Evolutionary conservation across 92 coral and sea anemone genomes (phyloP).

Genomic region (Zoanthus sansibaricus): DNA sequence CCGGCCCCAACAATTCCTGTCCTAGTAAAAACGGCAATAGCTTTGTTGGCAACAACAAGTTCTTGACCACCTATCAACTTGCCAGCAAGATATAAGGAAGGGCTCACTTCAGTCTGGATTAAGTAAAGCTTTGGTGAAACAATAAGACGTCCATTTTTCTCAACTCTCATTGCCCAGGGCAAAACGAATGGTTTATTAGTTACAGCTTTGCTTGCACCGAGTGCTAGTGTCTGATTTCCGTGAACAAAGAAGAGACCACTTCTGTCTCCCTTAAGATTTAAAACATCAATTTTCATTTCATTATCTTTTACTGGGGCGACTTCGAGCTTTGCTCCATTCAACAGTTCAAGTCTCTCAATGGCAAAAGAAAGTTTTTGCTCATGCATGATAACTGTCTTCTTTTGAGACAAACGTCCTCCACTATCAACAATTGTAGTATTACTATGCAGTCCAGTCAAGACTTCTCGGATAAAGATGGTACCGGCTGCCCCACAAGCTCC

Average conservation of each 20-base stretch:
- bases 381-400: slow-evolving; percentile 74
- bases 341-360: slow-evolving; percentile 60
- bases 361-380: slow-evolving; percentile 55
- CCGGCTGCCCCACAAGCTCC: slow-evolving; percentile 73
- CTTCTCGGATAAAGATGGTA: slow-evolving; percentile 68
- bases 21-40: slow-evolving; percentile 54
- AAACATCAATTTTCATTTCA: slow-evolving; percentile 57
- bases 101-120: slow-evolving; percentile 57
- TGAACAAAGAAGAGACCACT: slow-evolving; percentile 64
- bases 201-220: slow-evolving; percentile 65
- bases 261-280: slow-evolving; percentile 68
- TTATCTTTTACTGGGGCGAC: slow-evolving; percentile 49
- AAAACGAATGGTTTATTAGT: slow-evolving; percentile 62
- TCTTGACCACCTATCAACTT: slow-evolving; percentile 70
- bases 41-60: slow-evolving; percentile 59
- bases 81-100: slow-evolving; percentile 69
- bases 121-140: slow-evolving; percentile 67
- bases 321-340: slow-evolving; percentile 59
- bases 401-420: slow-evolving; percentile 49
- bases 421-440: slow-evolving; percentile 71
- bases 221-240: slow-evolving; percentile 57
- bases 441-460: slow-evolving; percentile 58
- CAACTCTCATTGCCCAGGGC: slow-evolving; percentile 76
- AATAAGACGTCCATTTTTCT: slow-evolving; percentile 46
- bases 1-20: slow-evolving; percentile 66